These are phyloP conservation scores for silkworm (Bombyx mori) DNA, from an alignment of 1,140 invertebrate species.

Conservation along the genomic window ASM3026992v2 NC_085129.1:6181501-6182000, in stretches of 20 bases:
- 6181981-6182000: constrained; percentile 82
- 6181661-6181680: constrained; percentile 80
- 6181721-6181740: constrained; percentile 77
- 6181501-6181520: constrained; percentile 79
- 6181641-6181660: constrained; percentile 79
- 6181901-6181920: constrained; percentile 71
- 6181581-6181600: constrained; percentile 81
- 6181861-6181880: constrained; percentile 76
- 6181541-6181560: constrained; percentile 85
- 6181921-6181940: constrained; percentile 80
- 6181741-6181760: constrained; percentile 80
- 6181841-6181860: constrained; percentile 85
- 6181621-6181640: constrained; percentile 86
- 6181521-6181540: constrained; percentile 85
- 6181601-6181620: constrained; percentile 83
- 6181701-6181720: constrained; percentile 85
- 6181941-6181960: constrained; percentile 83
- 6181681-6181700: constrained; percentile 80
- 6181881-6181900: constrained; percentile 73
- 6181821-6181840: constrained; percentile 76
- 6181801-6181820: constrained; percentile 77
- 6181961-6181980: constrained; percentile 82
- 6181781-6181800: constrained; percentile 78
- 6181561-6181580: constrained; percentile 81
- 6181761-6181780: constrained; percentile 80